Conservation (phyloP, 2,888 invertebrate genomes). For the Amorpha juglandis region DNA sequence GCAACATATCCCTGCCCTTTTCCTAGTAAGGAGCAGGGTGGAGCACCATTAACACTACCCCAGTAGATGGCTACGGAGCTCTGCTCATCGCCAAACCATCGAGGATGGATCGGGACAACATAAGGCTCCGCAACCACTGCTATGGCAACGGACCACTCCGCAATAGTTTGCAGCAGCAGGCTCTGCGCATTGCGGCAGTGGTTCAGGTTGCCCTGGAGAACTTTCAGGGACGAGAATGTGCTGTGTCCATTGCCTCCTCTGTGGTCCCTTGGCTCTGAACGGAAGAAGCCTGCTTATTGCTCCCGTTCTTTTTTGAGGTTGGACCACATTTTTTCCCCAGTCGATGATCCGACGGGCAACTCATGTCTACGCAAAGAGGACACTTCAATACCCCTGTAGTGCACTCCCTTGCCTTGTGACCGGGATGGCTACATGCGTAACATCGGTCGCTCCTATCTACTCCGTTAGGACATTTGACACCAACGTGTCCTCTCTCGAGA, state of each 20-base stretch:
- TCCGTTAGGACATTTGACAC: background rate
- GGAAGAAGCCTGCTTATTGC: too few relatives aligned
- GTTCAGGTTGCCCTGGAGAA: background rate
- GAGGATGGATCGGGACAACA: too few relatives aligned
- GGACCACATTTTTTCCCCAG: background rate
- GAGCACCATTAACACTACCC: background rate
- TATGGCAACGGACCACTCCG: background rate
- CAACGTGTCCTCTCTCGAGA: slow-evolving; percentile 4
- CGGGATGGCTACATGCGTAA: slow-evolving; percentile 10
- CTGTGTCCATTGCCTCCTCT: background rate
- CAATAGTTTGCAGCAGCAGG: slow-evolving; percentile 14
- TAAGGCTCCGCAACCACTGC: too few relatives aligned
- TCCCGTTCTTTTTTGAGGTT: background rate
- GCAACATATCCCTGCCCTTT: background rate
- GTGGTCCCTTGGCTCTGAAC: too few relatives aligned
- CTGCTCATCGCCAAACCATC: background rate
- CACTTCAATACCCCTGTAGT: background rate
- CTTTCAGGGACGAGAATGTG: background rate
- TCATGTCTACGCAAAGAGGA: background rate
- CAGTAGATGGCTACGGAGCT: background rate
- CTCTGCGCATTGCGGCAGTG: slow-evolving; percentile 11
- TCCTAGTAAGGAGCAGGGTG: background rate
- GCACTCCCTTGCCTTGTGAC: slow-evolving; percentile 5
- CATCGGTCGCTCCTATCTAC: slow-evolving; percentile 16
- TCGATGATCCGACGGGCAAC: too few relatives aligned